Base-by-base conservation (phyloP, 2,113 vertebrate species). In the Etia nguti region DNA sequence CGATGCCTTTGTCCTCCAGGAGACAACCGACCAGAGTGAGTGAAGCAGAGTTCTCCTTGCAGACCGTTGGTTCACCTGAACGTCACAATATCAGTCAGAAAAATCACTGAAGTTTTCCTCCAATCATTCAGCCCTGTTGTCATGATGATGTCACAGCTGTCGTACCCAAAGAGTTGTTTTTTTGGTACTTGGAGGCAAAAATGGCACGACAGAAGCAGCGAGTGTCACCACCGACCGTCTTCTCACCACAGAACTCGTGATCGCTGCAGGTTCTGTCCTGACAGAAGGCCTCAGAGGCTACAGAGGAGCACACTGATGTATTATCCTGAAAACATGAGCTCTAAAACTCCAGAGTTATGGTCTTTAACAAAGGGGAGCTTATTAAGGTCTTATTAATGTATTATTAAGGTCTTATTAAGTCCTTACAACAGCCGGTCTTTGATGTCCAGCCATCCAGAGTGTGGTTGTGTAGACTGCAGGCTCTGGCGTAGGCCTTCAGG, bases 181-280 rank as follows among this genome's bases (percentile, higher is more conserved):
- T 11, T 79, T 34, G 83, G 79, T 93, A 88, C 12, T 68, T 46
- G 31, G 70, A 80, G 24, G 70, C 90, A 59, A 85, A 83, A 50
- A 82, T 11, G 38, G 88, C 79, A 2, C 88, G 77, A n/a, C 90
- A 93, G 83, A 85, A 15, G 68, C 92, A 93, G 16, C 16, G 24
- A 15, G 20, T 29, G 15, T 65, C 29, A n/a, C 84, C 55, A 5
- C 13, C 18, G 8, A 13, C 31, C 31, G 5, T 34, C 31, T 34
- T 34, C 31, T 34, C 31, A 34, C 31, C 31, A 6, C 31, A 34
- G 31, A 34, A 34, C 31, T 34, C 31, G 31, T 34, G 31, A 34
- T 34, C 31, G 31, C 31, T 34, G 31, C 6, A 92, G 59, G 6
- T 52, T 46, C 10, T 70, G 84, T 90, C 73, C 55, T 56, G 70